A percentile compares a stretch with the other conserved stretches of the same genome.
Evolutionary conservation across 1,140 invertebrate species (phyloP).

Genomic region (Aleiodes sp.): DNA sequence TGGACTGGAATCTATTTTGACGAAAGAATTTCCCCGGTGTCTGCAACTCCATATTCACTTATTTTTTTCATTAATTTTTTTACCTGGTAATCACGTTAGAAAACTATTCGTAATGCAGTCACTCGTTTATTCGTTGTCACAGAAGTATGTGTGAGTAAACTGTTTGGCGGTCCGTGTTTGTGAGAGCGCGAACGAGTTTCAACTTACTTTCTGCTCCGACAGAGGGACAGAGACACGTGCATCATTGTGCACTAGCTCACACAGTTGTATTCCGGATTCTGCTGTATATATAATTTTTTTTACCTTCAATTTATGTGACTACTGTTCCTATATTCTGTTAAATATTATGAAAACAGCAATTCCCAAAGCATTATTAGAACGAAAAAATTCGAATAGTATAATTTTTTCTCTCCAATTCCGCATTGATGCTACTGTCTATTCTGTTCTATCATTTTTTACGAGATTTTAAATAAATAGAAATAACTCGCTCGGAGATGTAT

Average conservation of each 20-base stretch:
- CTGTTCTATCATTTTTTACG: too few species aligned
- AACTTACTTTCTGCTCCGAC: constrained; percentile 8
- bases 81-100: constrained; percentile 12
- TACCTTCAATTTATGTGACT: background rate
- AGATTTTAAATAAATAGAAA: too few species aligned
- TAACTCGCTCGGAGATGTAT: background rate
- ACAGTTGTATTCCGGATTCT: background rate
- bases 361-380: too few species aligned
- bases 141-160: background rate
- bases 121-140: background rate
- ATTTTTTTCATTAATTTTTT: constrained; percentile 4
- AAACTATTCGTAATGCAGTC: constrained; percentile 19
- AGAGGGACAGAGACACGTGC: constrained; percentile 17
- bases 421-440: too few species aligned
- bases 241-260: background rate
- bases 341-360: too few species aligned
- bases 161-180: background rate
- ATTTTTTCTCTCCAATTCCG: too few species aligned
- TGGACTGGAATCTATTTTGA: too few species aligned
- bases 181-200: constrained; percentile 17
- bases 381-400: too few species aligned
- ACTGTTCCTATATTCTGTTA: background rate
- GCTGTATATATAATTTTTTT: background rate
- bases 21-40: too few species aligned
- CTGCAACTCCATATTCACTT: too few species aligned